These are phyloP conservation scores for Apotomis turbidana DNA, from an alignment of 2,888 invertebrate genomes.

Conservation along the genomic window DNA sequence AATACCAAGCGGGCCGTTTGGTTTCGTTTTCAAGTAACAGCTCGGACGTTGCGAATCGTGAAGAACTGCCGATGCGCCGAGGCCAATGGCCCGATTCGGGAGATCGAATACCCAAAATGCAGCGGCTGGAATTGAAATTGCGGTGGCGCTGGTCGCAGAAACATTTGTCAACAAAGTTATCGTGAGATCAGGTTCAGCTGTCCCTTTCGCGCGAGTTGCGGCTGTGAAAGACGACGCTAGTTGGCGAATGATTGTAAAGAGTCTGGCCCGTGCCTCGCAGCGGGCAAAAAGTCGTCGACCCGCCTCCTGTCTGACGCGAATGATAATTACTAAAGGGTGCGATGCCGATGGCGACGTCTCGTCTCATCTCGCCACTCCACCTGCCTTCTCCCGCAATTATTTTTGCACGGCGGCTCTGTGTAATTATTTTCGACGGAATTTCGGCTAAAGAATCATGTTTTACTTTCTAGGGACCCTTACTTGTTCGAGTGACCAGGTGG, in stretches of 20 bases:
- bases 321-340: conserved; percentile 69
- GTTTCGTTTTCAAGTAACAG: conserved; percentile 40
- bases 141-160: conserved; percentile 21
- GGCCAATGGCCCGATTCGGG: conserved; percentile 37
- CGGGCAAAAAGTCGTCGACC: conserved; percentile 69
- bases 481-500: no score
- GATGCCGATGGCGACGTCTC: conserved; percentile 66
- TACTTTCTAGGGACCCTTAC: not conserved
- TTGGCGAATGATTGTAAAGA: conserved; percentile 47
- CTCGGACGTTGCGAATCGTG: conserved; percentile 34
- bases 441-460: not conserved
- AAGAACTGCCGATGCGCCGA: conserved; percentile 28
- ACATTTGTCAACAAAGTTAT: conserved; percentile 32
- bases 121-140: conserved; percentile 34
- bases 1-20: conserved; percentile 12
- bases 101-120: conserved; percentile 31
- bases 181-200: conserved; percentile 16
- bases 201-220: conserved; percentile 19
- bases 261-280: conserved; percentile 53
- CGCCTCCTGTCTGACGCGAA: conserved; percentile 60
- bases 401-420: conserved; percentile 22
- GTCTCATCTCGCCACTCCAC: conserved; percentile 61
- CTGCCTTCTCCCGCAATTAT: conserved; percentile 42
- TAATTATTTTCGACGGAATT: conserved; percentile 24
- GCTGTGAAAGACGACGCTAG: conserved; percentile 28